phyloP scores from a whole-genome alignment of 2,797 vertebrate genomes.

The Brotula barbata region DNA sequence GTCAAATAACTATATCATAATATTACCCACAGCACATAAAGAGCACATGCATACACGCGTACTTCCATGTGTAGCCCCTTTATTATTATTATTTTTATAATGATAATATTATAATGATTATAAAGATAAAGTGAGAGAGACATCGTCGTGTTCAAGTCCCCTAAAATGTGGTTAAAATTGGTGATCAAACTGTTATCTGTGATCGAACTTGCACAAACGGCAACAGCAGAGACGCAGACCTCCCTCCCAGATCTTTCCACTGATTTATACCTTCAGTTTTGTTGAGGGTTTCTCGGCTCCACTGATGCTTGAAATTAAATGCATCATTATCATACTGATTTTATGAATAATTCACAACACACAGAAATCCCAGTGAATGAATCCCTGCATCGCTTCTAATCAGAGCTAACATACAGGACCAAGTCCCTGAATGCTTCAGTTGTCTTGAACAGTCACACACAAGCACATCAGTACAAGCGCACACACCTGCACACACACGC shows the following conservation, averaged over 20 bases:
- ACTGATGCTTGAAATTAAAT: conserved; percentile 44
- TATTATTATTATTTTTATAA: no score
- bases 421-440: conserved; percentile 17
- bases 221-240: neutral
- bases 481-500: neutral
- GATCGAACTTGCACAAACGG: no score
- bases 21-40: no score
- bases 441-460: conserved; percentile 10
- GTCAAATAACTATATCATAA: no score
- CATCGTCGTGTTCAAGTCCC: no score
- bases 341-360: conserved; percentile 51
- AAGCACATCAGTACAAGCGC: neutral
- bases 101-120: no score
- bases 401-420: conserved; percentile 15
- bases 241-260: neutral
- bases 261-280: neutral
- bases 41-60: no score
- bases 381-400: conserved; percentile 26
- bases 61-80: no score
- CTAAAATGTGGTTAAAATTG: no score
- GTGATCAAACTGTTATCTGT: no score
- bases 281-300: conserved; percentile 14
- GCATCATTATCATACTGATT: conserved; percentile 37
- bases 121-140: no score
- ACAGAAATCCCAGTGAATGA: conserved; percentile 40